phyloP scores from a whole-genome alignment of 2,888 invertebrate genomes.

The Andrena dorsata region DNA sequence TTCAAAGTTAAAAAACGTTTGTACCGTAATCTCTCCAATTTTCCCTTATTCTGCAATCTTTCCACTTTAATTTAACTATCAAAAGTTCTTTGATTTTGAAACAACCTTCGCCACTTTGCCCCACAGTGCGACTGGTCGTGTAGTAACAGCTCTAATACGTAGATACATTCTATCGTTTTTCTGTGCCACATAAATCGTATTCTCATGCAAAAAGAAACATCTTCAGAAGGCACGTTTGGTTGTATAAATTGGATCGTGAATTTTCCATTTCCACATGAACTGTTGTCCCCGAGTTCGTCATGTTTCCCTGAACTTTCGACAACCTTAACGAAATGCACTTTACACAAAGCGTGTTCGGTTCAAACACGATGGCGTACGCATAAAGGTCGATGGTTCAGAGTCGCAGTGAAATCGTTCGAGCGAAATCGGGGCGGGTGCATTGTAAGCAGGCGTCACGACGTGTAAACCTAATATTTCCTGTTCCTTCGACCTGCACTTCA shows the following conservation, averaged over 20 bases:
- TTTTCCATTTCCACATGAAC: not conserved
- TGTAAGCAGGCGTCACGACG: constrained; percentile 80
- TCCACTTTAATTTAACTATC: no score
- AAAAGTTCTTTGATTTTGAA: no score
- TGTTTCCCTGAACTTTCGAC: not conserved
- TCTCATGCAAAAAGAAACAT: not conserved
- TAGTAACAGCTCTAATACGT: no score
- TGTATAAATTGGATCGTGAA: not conserved
- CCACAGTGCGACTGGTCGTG: no score
- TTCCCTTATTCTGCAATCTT: no score
- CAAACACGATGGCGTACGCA: not conserved
- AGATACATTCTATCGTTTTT: no score
- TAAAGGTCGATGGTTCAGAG: constrained; percentile 7
- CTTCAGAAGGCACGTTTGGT: not conserved
- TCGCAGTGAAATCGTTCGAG: constrained; percentile 55
- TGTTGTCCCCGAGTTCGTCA: no score
- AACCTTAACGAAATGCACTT: not conserved
- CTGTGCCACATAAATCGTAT: no score
- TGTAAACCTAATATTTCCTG: constrained; percentile 81
- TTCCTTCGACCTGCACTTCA: constrained; percentile 66
- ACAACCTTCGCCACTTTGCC: no score
- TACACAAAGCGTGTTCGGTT: not conserved
- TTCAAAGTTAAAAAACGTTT: no score
- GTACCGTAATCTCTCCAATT: no score
- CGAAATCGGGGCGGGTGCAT: constrained; percentile 70